phyloP scores from a whole-genome alignment of 2,113 vertebrate genomes.

The Brienomyrus longianalis region DNA sequence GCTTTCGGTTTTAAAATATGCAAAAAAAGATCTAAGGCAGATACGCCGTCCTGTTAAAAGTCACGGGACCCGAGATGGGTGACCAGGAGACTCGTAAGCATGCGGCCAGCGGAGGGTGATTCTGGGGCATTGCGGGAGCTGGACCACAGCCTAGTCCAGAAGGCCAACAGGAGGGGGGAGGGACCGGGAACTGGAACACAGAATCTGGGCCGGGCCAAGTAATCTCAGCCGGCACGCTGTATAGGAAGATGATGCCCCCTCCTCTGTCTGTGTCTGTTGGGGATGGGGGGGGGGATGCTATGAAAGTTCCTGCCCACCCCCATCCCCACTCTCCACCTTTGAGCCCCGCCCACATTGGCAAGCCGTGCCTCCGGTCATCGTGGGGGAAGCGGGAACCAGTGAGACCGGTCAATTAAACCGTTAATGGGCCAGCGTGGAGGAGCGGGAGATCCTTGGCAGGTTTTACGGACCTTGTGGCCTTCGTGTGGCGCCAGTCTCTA shows the following conservation, averaged over 20 bases:
- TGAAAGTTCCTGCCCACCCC: not conserved
- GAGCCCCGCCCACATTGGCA: not conserved
- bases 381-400: not conserved
- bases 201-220: not conserved
- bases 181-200: not conserved
- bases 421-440: conserved; percentile 13
- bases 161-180: not conserved
- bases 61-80: not conserved
- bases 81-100: not conserved
- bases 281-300: not conserved
- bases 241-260: not conserved
- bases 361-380: conserved; percentile 4
- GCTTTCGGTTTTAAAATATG: not conserved
- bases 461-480: not conserved
- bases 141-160: not conserved
- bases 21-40: not conserved
- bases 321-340: not conserved
- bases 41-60: not conserved
- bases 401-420: conserved; percentile 6
- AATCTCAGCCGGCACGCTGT: not conserved
- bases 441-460: not conserved
- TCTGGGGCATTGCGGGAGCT: not conserved
- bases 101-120: not conserved
- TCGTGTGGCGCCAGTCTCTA: not conserved
- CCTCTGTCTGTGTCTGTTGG: not conserved